Evolutionary conservation across 2,888 invertebrate genomes (phyloP).

Genomic region (Steinernema carpocapsae): DNA sequence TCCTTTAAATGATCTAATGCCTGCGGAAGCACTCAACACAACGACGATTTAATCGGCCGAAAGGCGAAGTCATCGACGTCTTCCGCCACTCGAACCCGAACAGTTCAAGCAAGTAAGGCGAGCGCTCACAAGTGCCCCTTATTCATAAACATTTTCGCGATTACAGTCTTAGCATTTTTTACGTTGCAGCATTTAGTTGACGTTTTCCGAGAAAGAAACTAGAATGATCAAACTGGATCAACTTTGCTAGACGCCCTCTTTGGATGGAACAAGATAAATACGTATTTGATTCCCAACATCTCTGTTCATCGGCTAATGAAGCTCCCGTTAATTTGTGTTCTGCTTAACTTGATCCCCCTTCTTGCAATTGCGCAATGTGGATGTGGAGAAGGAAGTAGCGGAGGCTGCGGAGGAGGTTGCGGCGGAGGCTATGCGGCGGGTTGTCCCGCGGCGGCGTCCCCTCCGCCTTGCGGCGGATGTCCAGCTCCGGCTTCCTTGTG

Average conservation of each 20-base stretch:
- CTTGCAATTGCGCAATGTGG: slow-evolving; percentile 10
- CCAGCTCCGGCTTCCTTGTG: neutral
- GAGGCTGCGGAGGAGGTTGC: neutral
- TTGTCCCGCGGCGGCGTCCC: neutral
- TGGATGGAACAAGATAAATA: slow-evolving; percentile 16
- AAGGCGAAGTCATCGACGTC: neutral
- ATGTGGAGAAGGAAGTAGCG: slow-evolving; percentile 4
- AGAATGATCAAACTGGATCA: slow-evolving; percentile 29
- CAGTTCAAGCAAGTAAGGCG: neutral
- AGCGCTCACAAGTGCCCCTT: neutral
- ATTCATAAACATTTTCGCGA: slow-evolving; percentile 22
- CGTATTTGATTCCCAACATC: neutral
- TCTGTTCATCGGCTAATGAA: slow-evolving; percentile 19
- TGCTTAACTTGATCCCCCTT: neutral
- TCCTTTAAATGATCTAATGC: slow-evolving; percentile 26
- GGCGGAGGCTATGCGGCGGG: neutral
- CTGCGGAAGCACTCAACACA: neutral
- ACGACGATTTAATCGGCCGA: slow-evolving; percentile 17
- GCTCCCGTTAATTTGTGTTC: neutral
- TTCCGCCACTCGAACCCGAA: neutral
- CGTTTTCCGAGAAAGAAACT: slow-evolving; percentile 1
- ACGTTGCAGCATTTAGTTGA: slow-evolving; percentile 23
- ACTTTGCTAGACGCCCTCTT: slow-evolving; percentile 10
- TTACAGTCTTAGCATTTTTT: slow-evolving; percentile 3
- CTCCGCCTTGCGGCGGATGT: slow-evolving; percentile 10